Base-by-base conservation (phyloP, 2,113 vertebrate species). In the Oreocharis arfaki region DNA sequence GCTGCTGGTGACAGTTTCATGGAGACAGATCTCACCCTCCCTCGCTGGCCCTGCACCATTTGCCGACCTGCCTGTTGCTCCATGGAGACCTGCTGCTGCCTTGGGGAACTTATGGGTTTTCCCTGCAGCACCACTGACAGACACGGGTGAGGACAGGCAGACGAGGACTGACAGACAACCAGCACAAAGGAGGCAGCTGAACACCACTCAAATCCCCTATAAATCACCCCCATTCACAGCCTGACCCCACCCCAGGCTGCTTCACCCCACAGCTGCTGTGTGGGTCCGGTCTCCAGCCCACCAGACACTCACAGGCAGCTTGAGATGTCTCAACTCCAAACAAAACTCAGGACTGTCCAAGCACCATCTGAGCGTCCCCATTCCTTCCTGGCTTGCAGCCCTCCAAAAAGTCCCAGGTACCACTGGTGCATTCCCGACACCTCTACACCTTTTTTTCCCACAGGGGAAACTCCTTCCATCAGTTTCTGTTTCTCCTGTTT, bases 1-100 rank as follows among this genome's bases (percentile, higher is more conserved):
- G 87, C 64, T 81, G 4, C 89, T 61, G 69, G 87, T 67, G 95
- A 93, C 93, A 70, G 64, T 74, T 50, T 89, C 89, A 92, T 50
- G 56, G 89, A 91, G 60, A 78, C 35, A 6, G 84, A 82, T 84
- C 60, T 78, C 81, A 3, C 89, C 87, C 60, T 78, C 47, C 77
- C 79, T 91, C 8, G 0, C 26, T 47, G 8, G 52, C 87, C 78
- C 71, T 63, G 93, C 81, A 75, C 69, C 90, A 63, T 74, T 84
- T 87, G 55, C 93, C 0, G 2, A 39, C 61, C 84, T 63, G 84
- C 73, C 81, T 94, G 95, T 47, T 87, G 92, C 84, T 78, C 81
- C 77, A 26, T 2, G 1, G 28, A 68, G 47, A 65, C 63, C 24
- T n/a, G 71, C 87, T 26, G 73, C 77, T 70, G 87, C 81, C 37